These are phyloP conservation scores for Tipula lateralis DNA, from an alignment of 2,888 invertebrate species.

Conservation along the genomic window DNA sequence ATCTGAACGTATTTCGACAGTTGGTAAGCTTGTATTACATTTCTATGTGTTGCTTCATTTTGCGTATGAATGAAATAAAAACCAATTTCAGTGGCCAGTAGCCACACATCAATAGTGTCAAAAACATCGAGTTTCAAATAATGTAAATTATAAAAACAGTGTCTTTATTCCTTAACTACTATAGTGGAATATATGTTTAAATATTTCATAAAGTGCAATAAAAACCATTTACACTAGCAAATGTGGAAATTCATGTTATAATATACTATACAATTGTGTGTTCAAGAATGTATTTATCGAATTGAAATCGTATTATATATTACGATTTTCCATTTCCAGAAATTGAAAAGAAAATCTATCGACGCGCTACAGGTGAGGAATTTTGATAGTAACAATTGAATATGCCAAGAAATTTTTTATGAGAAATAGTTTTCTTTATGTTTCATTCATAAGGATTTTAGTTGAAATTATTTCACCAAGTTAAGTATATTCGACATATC, in stretches of 20 bases:
- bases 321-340: neutral
- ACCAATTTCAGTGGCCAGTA: neutral
- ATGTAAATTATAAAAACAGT: neutral
- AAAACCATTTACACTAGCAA: neutral
- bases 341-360: neutral
- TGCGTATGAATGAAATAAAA: neutral
- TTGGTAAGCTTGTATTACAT: neutral
- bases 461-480: neutral
- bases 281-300: neutral
- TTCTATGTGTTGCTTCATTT: neutral
- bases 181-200: neutral
- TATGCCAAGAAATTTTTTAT: constrained; percentile 33
- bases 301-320: no score
- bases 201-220: neutral
- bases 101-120: neutral
- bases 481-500: neutral
- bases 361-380: constrained; percentile 34
- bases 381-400: constrained; percentile 32
- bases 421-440: neutral
- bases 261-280: neutral
- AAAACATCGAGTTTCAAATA: neutral
- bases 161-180: neutral
- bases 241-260: neutral
- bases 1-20: neutral
- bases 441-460: no score